Conservation (phyloP, 2,113 vertebrate species). For the Vulpes lagopus region DNA sequence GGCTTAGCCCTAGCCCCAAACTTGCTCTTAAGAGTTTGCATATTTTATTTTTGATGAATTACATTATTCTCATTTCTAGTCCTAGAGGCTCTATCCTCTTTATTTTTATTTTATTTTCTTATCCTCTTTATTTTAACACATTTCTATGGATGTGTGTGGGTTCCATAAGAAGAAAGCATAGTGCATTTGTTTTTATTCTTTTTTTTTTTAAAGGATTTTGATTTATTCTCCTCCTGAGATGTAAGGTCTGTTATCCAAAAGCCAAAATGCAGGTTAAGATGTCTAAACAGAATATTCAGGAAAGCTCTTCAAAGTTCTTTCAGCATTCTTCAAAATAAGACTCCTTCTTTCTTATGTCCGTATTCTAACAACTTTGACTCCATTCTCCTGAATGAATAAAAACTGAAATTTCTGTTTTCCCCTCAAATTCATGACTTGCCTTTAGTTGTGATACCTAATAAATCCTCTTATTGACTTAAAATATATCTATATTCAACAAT, state of each 20-base stretch:
- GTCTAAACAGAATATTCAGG: background rate
- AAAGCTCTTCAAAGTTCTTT: background rate
- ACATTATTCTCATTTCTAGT: background rate
- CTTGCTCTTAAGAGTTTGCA: constrained; percentile 34
- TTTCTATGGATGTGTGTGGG: background rate
- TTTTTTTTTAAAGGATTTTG: background rate
- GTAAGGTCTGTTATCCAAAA: background rate
- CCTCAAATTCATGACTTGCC: constrained; percentile 12
- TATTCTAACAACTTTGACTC: constrained; percentile 25
- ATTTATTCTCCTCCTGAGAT: constrained; percentile 12
- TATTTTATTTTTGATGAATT: constrained; percentile 53
- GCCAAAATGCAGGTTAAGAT: background rate
- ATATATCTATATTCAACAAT: constrained; percentile 10
- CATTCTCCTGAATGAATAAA: background rate
- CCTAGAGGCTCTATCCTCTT: background rate
- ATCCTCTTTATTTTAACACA: background rate
- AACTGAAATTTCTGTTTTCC: constrained; percentile 8
- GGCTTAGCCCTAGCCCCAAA: background rate
- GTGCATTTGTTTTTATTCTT: background rate
- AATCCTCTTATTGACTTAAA: constrained; percentile 30
- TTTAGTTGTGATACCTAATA: constrained; percentile 18
- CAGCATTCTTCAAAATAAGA: constrained; percentile 26
- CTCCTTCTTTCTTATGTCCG: background rate
- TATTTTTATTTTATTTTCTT: background rate
- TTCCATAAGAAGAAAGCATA: background rate